phyloP scores from a whole-genome alignment of 1,140 invertebrate species.

The Pseudomyrmex concolor region DNA sequence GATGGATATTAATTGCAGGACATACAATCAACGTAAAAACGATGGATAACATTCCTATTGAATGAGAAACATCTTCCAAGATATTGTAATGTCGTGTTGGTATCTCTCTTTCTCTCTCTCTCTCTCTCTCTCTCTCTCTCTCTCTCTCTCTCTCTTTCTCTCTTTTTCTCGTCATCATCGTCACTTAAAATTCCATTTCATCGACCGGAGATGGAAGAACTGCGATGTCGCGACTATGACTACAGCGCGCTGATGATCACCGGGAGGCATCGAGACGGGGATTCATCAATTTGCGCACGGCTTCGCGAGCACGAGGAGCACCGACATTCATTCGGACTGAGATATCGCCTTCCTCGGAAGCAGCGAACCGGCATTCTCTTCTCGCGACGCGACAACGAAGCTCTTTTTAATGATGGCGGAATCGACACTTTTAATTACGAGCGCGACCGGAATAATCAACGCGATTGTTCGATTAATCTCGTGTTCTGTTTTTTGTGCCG shows the following conservation, averaged over 20 bases:
- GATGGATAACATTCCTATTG: neutral
- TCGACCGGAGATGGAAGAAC: conserved; percentile 30
- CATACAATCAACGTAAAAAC: conserved; percentile 35
- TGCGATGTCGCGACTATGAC: conserved; percentile 66
- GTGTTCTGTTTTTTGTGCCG: neutral
- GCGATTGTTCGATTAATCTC: conserved; percentile 44
- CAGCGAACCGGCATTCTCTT: conserved; percentile 9
- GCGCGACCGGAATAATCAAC: conserved; percentile 9
- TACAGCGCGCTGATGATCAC: conserved; percentile 67
- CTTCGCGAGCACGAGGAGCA: conserved; percentile 65
- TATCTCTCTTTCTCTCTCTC: neutral
- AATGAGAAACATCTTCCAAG: conserved; percentile 12
- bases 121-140: neutral
- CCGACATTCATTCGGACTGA: conserved; percentile 68
- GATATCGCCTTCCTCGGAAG: conserved; percentile 10
- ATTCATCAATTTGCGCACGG: conserved; percentile 80
- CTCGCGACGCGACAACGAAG: conserved; percentile 34
- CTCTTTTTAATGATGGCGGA: conserved; percentile 70
- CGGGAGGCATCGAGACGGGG: conserved; percentile 70
- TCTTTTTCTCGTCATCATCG: neutral
- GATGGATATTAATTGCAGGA: conserved; percentile 8
- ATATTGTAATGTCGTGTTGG: conserved; percentile 24
- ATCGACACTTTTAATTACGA: conserved; percentile 74
- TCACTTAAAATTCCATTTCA: conserved; percentile 59
- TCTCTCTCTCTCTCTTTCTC: too few relatives aligned